Conservation (phyloP, 2,888 invertebrate genomes). For the Stictocephala bisonia region DNA sequence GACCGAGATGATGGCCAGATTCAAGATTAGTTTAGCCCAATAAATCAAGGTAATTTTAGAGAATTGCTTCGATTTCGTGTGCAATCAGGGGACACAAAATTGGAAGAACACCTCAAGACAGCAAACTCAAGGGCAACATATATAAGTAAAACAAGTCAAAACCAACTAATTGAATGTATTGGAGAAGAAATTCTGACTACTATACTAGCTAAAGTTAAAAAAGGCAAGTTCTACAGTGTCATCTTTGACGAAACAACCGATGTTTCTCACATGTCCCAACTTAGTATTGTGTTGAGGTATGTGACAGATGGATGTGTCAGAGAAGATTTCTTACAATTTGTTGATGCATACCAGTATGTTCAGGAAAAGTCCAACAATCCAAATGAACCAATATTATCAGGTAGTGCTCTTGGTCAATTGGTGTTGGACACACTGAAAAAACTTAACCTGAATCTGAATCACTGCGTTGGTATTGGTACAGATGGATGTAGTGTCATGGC, state of each 20-base stretch:
- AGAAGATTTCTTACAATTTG: constrained; percentile 58
- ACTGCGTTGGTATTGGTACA: constrained; percentile 52
- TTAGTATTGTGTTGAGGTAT: constrained; percentile 59
- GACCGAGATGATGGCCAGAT: constrained; percentile 54
- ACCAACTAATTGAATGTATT: constrained; percentile 58
- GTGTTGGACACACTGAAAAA: not conserved
- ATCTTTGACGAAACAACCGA: constrained; percentile 61
- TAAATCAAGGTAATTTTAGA: constrained; percentile 56
- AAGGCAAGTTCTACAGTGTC: constrained; percentile 55
- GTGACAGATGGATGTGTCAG: constrained; percentile 48
- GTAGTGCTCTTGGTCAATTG: not conserved
- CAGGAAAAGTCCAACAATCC: not conserved
- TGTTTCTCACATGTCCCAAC: constrained; percentile 57
- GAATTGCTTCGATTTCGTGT: constrained; percentile 56
- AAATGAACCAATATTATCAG: too few species aligned
- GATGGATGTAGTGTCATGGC: constrained; percentile 52
- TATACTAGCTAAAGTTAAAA: constrained; percentile 33
- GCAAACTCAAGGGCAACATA: constrained; percentile 55
- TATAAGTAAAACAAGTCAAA: constrained; percentile 60
- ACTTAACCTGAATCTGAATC: constrained; percentile 24
- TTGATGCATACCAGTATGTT: constrained; percentile 52
- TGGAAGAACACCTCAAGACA: constrained; percentile 56
- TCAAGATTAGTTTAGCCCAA: not conserved
- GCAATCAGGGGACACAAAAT: constrained; percentile 54
- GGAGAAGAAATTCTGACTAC: constrained; percentile 53